Conservation (phyloP, 2,888 invertebrate genomes). For the Chaetogeoica ovagalla region DNA sequence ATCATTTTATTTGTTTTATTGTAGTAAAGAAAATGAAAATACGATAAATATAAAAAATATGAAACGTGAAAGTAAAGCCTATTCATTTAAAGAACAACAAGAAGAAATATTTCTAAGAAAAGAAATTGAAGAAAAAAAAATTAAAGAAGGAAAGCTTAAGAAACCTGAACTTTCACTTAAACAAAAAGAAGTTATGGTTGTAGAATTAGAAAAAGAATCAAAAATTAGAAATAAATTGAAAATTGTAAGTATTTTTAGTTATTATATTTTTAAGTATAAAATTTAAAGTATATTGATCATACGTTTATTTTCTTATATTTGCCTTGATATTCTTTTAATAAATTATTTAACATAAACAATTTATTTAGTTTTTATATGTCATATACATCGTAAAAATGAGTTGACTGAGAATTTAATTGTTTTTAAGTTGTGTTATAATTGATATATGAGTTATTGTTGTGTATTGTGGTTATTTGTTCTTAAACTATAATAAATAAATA, state of each 20-base stretch:
- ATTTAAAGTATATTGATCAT: too few species aligned
- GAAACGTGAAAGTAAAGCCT: conserved; percentile 93
- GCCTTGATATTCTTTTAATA: too few species aligned
- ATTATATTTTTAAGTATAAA: too few species aligned
- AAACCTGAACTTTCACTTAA: conserved; percentile 78
- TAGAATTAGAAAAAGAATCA: conserved; percentile 75
- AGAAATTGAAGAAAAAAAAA: conserved; percentile 87
- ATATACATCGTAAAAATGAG: too few species aligned
- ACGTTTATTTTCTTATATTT: too few species aligned
- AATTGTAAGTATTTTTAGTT: conserved; percentile 60
- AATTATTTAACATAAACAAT: too few species aligned
- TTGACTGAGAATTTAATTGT: too few species aligned
- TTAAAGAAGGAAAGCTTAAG: conserved; percentile 76
- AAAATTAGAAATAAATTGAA: conserved; percentile 72
- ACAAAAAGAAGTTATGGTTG: conserved; percentile 86
- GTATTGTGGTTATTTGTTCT: too few species aligned
- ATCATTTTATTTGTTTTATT: conserved; percentile 11
- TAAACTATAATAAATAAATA: too few species aligned
- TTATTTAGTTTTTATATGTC: too few species aligned
- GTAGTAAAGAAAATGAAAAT: conserved; percentile 44
- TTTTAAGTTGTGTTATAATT: too few species aligned
- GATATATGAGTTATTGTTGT: too few species aligned
- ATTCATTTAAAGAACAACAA: conserved; percentile 94
- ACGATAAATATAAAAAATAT: conserved; percentile 68
- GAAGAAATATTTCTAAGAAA: conserved; percentile 91